Evolutionary conservation across 2,113 vertebrate genomes (phyloP).

Genomic region (Nothocercus julius): DNA sequence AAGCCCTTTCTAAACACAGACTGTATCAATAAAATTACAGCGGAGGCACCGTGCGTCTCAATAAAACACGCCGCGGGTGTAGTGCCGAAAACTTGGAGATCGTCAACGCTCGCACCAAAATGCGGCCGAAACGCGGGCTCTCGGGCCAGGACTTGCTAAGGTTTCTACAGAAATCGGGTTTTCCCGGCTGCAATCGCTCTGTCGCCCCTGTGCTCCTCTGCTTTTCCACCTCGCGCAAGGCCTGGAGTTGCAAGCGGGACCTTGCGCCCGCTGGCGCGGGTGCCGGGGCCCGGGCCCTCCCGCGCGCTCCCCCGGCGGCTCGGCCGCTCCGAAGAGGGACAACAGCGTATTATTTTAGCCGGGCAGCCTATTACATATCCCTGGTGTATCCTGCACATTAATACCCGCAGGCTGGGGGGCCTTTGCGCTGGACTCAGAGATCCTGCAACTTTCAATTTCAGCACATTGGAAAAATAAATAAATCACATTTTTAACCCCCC

Average conservation of each 20-base stretch:
- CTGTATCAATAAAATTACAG: not conserved
- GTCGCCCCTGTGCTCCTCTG: not conserved
- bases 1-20: slow-evolving; percentile 17
- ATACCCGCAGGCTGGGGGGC: not conserved
- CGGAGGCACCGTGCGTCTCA: not conserved
- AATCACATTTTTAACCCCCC: not conserved
- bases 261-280: too few species aligned
- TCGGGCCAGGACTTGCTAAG: not conserved
- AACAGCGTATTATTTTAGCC: slow-evolving; percentile 55
- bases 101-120: not conserved
- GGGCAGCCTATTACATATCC: not conserved
- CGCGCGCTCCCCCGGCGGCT: too few species aligned
- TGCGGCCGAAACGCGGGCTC: not conserved
- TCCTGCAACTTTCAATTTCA: not conserved
- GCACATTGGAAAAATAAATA: not conserved
- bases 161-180: not conserved
- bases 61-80: not conserved
- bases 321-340: slow-evolving; percentile 31
- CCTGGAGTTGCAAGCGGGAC: slow-evolving; percentile 11
- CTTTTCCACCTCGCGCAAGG: not conserved
- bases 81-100: not conserved
- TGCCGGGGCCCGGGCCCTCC: too few species aligned
- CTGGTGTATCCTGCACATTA: not conserved
- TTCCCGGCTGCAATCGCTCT: not conserved
- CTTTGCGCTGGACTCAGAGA: not conserved